Base-by-base conservation (phyloP, 1,140 invertebrate genomes). In the Drosophila ohnishii region DNA sequence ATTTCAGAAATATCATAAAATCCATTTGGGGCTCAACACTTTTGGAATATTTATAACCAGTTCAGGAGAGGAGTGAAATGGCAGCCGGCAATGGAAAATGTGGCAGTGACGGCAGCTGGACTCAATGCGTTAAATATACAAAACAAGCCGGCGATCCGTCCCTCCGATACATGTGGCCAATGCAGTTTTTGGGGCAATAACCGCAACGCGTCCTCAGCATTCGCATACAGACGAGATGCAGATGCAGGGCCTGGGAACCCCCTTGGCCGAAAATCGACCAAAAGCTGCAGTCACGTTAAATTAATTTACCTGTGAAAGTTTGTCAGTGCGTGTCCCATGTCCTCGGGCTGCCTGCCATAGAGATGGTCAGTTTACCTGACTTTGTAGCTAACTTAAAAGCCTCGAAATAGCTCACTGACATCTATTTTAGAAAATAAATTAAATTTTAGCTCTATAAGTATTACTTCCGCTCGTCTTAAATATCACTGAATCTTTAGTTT, bases 231-330 rank as follows among this genome's bases (percentile, higher is more conserved):
- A 66, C 59, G 39, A 75, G 44, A 66, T 60, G 39, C 34, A 48
- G 30, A 57, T 30, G 48, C 30, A 37, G 34, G 30, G 22, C 8
- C 7, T 39, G 55, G 65, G 2, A 56, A 11, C 42, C 75, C 76
- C 76, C 79, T 80, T 87, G 79, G 79, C 61, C 80, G 72, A 88
- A 88, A 88, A 77, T 79, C 83, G 83, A 83, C 83, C 84, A 83
- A 83, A 76, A 83, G 80, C 84, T 87, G 69, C 80, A 88, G 84
- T 87, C 84, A 88, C 84, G 84, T 87, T 87, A 87, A 87, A 87
- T 87, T 87, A 87, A 87, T 87, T 87, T 87, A 88, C 84, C 76
- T 71, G 53, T 51, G 74, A 45, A 50, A 44, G 62, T 35, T 48
- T 73, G 66, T 55, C 45, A 25, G 69, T 53, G 50, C 59, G 45